phyloP scores from a whole-genome alignment of 2,113 vertebrate species.

The Tupaia chinensis region DNA sequence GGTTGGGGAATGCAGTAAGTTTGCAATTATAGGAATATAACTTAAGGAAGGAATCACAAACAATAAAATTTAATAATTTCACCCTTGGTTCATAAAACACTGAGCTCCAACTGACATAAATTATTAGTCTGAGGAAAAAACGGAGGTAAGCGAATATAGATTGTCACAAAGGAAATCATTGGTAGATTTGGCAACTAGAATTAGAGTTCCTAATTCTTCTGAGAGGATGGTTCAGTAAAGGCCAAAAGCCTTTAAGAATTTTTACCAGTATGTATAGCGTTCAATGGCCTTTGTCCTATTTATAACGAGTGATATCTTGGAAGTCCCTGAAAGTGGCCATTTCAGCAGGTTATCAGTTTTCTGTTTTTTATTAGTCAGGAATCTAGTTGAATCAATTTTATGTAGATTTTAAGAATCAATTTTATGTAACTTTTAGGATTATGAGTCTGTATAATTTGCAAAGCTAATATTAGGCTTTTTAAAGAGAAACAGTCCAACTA shows the following conservation, averaged over 20 bases:
- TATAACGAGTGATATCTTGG: conserved; percentile 6
- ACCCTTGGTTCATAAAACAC: conserved; percentile 80
- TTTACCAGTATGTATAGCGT: neutral
- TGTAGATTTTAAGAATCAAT: conserved; percentile 31
- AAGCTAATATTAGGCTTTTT: neutral
- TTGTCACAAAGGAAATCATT: conserved; percentile 61
- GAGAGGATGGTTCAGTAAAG: neutral
- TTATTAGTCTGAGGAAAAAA: conserved; percentile 74
- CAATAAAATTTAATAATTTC: conserved; percentile 82
- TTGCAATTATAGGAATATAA: conserved; percentile 78
- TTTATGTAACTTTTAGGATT: conserved; percentile 10
- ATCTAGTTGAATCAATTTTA: conserved; percentile 49
- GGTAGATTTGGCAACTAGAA: conserved; percentile 49
- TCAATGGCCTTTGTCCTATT: neutral
- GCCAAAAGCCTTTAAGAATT: neutral
- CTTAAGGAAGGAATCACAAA: conserved; percentile 77
- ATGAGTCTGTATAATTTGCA: conserved; percentile 4
- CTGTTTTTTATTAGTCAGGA: conserved; percentile 31
- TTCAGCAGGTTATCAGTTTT: conserved; percentile 38
- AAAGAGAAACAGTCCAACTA: neutral
- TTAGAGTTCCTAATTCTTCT: conserved; percentile 60
- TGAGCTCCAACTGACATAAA: conserved; percentile 76
- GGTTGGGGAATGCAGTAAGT: conserved; percentile 66
- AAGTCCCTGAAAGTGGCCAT: neutral
- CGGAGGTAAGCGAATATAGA: conserved; percentile 57